These are phyloP conservation scores for Varecia variegata DNA, from an alignment of 2,797 vertebrate species.

Conservation along the genomic window DNA sequence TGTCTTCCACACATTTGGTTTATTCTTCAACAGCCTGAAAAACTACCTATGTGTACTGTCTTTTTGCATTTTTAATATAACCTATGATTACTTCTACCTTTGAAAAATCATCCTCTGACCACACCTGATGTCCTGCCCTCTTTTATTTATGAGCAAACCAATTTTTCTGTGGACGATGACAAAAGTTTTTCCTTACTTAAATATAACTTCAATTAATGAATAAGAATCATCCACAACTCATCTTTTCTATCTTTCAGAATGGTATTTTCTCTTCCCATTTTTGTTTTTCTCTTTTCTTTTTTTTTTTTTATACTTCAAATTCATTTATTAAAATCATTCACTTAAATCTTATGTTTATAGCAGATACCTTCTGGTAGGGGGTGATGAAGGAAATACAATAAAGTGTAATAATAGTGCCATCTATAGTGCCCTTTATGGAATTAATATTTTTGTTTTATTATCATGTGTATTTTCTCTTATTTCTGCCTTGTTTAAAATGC, in stretches of 20 bases:
- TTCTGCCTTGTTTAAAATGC: background rate
- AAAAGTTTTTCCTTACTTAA: background rate
- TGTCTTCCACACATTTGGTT: background rate
- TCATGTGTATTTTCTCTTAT: background rate
- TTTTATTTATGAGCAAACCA: background rate
- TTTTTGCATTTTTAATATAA: background rate
- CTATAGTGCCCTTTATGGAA: fast-evolving
- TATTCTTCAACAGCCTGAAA: background rate
- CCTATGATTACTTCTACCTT: background rate
- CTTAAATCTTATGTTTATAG: background rate
- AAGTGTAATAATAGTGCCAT: background rate
- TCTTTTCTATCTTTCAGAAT: background rate
- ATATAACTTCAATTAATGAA: background rate
- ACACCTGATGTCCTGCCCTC: background rate
- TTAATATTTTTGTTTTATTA: background rate
- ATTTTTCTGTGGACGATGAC: background rate
- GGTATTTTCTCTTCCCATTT: background rate
- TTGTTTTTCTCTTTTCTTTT: background rate
- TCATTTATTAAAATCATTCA: background rate
- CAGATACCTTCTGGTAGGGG: background rate
- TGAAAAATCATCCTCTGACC: background rate
- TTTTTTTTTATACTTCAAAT: background rate
- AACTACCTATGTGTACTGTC: background rate
- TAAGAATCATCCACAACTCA: background rate
- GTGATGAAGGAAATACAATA: no score